These are phyloP conservation scores for Chironomus tepperi DNA, from an alignment of 1,140 invertebrate genomes.

Conservation along the genomic window DNA sequence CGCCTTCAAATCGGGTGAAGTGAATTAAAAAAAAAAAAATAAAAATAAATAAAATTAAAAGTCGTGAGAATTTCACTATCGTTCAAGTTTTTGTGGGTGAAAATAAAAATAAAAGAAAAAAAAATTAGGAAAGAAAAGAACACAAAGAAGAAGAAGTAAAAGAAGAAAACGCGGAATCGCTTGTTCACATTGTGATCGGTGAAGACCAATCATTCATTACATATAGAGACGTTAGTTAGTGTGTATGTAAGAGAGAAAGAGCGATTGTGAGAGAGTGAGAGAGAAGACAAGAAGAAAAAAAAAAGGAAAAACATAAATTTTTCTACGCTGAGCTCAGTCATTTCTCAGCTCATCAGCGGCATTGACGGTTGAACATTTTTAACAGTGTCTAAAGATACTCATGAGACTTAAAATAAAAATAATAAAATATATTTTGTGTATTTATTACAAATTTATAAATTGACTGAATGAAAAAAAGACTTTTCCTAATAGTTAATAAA, in stretches of 20 bases:
- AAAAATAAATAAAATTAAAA: too few relatives aligned
- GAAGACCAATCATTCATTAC: constrained; percentile 6
- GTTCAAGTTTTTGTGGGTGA: background rate
- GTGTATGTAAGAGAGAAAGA: background rate
- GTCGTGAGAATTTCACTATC: too few relatives aligned
- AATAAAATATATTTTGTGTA: too few relatives aligned
- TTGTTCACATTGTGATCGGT: background rate
- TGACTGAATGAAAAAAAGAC: too few relatives aligned
- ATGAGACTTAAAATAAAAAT: too few relatives aligned
- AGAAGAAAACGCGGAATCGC: background rate
- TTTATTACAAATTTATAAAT: too few relatives aligned
- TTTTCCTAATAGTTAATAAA: too few relatives aligned
- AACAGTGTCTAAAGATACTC: too few relatives aligned
- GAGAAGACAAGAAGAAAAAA: background rate
- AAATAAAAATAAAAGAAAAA: background rate
- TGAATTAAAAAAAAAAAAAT: too few relatives aligned
- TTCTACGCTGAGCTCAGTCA: constrained; percentile 4
- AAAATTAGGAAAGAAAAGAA: background rate
- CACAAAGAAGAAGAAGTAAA: background rate
- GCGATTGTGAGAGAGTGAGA: background rate
- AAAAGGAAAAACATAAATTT: background rate
- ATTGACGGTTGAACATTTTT: background rate
- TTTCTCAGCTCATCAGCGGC: constrained; percentile 4
- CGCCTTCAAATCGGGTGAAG: too few relatives aligned
- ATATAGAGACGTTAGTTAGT: background rate